phyloP scores from a whole-genome alignment of 2,888 invertebrate species.

The Cantharis nigra region DNA sequence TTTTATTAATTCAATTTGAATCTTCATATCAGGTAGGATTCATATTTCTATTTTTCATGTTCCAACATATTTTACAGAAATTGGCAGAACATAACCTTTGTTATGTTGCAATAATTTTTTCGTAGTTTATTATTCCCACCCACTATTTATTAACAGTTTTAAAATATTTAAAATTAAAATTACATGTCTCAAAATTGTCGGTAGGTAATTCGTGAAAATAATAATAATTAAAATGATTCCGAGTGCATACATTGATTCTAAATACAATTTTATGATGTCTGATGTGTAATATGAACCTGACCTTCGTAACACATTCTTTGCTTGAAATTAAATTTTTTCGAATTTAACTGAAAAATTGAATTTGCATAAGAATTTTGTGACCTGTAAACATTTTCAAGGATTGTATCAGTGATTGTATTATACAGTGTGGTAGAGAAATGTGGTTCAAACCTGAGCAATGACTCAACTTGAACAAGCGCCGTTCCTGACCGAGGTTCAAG shows the following conservation, averaged over 20 bases:
- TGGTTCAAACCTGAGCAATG: too few species aligned
- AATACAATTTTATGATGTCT: too few species aligned
- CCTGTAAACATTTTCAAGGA: too few species aligned
- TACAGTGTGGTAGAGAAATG: too few species aligned
- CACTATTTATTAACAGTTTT: not conserved
- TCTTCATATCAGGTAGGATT: not conserved
- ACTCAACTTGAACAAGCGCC: too few species aligned
- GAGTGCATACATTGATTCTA: too few species aligned
- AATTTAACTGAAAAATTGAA: not conserved
- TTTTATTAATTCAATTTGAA: not conserved
- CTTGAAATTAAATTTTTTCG: not conserved
- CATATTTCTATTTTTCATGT: not conserved
- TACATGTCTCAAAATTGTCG: not conserved
- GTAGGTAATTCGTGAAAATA: not conserved
- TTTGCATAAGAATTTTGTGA: too few species aligned
- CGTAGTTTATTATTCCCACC: not conserved
- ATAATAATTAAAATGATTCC: too few species aligned
- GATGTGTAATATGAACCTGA: not conserved
- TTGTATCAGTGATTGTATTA: too few species aligned
- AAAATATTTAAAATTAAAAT: not conserved
- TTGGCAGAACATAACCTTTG: not conserved
- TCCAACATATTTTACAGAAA: not conserved
- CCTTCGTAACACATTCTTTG: not conserved
- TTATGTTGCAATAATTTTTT: not conserved
- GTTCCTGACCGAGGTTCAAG: too few species aligned